These are phyloP conservation scores for Odocoileus virginianus DNA, from an alignment of 2,113 vertebrate species.

Conservation along the genomic window DNA sequence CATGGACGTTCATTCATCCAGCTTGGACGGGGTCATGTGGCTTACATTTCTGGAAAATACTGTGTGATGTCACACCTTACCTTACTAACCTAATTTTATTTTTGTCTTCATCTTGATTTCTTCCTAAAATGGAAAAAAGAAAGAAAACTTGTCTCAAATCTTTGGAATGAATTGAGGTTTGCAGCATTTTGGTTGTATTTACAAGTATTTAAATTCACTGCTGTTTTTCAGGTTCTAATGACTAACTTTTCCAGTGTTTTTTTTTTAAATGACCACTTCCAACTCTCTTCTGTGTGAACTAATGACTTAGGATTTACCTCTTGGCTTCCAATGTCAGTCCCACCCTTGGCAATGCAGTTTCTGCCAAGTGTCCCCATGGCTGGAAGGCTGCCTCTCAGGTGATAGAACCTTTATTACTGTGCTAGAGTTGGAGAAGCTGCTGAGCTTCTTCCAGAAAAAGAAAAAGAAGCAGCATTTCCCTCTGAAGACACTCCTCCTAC, in stretches of 20 bases:
- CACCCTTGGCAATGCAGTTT: rapidly evolving
- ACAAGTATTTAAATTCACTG: background rate
- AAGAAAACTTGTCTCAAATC: background rate
- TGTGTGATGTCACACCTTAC: background rate
- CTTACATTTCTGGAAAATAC: background rate
- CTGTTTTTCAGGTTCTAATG: background rate
- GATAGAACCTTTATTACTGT: background rate
- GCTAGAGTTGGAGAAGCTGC: background rate
- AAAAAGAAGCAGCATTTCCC: background rate
- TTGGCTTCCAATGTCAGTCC: background rate
- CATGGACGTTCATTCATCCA: too few relatives aligned
- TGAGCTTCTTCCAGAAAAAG: background rate
- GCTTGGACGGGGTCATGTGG: rapidly evolving
- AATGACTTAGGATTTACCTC: background rate
- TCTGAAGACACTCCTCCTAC: background rate
- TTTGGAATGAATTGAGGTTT: background rate
- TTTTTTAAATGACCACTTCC: background rate
- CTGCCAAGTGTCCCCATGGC: rapidly evolving
- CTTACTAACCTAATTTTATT: background rate
- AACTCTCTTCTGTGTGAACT: background rate
- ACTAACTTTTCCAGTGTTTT: background rate
- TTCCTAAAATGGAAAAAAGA: background rate
- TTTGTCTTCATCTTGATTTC: conserved; percentile 5
- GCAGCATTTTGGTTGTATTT: background rate
- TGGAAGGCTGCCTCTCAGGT: background rate